Evolutionary conservation across 2,797 vertebrate genomes (phyloP).

Genomic region (Artibeus jamaicensis): DNA sequence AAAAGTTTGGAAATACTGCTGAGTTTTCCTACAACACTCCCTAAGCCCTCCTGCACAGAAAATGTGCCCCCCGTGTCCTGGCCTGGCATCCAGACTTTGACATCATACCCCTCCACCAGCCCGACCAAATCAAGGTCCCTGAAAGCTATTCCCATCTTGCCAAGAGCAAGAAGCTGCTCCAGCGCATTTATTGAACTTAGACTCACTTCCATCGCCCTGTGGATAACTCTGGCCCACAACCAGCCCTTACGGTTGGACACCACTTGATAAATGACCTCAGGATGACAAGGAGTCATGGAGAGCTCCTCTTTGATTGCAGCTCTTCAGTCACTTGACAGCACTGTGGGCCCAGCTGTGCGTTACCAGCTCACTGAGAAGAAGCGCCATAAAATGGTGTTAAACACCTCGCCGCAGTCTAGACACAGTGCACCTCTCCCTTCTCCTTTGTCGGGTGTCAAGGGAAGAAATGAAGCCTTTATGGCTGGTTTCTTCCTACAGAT

Average conservation of each 20-base stretch:
- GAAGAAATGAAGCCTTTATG: conserved; percentile 35
- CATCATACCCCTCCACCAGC: background rate
- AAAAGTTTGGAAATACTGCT: background rate
- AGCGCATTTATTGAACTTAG: conserved; percentile 54
- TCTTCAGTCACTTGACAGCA: conserved; percentile 61
- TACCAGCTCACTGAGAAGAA: conserved; percentile 48
- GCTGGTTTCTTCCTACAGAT: background rate
- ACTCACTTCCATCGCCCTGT: conserved; percentile 47
- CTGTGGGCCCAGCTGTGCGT: conserved; percentile 40
- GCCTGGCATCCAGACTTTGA: background rate
- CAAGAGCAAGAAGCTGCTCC: conserved; percentile 45
- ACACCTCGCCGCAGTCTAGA: conserved; percentile 47
- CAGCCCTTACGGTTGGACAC: conserved; percentile 33
- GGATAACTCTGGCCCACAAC: background rate
- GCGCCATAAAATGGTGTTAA: conserved; percentile 47
- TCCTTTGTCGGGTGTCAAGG: conserved; percentile 17
- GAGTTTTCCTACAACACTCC: background rate
- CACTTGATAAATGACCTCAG: conserved; percentile 55
- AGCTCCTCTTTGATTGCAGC: conserved; percentile 57
- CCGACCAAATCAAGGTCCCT: conserved; percentile 46
- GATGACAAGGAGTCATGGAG: conserved; percentile 61
- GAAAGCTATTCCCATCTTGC: conserved; percentile 4
- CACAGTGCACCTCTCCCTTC: background rate
- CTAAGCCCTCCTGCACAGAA: background rate
- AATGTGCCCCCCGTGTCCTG: conserved; percentile 33